These are phyloP conservation scores for Trachelus stipa DNA, from an alignment of 2,888 invertebrate genomes.

Conservation along the genomic window DNA sequence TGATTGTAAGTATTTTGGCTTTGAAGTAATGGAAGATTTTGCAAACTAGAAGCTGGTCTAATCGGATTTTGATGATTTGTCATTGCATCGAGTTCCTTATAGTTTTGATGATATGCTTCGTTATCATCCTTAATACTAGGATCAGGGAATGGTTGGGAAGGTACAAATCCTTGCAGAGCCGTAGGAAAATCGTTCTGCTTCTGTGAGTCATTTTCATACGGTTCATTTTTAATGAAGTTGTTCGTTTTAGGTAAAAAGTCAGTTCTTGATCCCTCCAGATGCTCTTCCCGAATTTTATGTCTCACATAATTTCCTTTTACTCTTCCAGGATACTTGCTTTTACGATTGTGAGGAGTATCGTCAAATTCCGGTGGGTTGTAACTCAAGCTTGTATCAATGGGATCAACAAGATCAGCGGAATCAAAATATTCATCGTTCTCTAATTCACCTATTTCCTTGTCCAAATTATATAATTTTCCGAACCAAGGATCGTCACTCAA, in stretches of 20 bases:
- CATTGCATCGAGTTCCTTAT: not conserved
- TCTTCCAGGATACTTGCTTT: conserved; percentile 8
- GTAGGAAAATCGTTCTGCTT: not conserved
- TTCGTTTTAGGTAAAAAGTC: conserved; percentile 1
- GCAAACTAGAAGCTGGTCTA: not conserved
- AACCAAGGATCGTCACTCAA: conserved; percentile 13
- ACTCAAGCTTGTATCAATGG: conserved; percentile 13
- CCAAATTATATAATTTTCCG: conserved; percentile 11
- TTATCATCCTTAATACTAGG: conserved; percentile 10
- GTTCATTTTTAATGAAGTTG: conserved; percentile 1
- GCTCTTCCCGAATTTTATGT: conserved; percentile 18
- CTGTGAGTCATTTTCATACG: not conserved
- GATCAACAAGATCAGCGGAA: conserved; percentile 6
- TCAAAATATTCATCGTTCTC: conserved; percentile 5
- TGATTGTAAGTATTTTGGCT: not conserved
- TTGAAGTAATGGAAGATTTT: not conserved
- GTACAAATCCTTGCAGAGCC: conserved; percentile 5
- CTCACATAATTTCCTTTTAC: conserved; percentile 18
- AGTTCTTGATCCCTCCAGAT: conserved; percentile 11
- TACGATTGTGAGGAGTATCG: conserved; percentile 1
- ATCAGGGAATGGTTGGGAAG: not conserved
- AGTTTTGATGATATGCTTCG: not conserved
- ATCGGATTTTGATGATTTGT: not conserved
- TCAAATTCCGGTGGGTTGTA: conserved; percentile 17
- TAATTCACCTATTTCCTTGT: not conserved